Evolutionary conservation across 2,113 vertebrate genomes (phyloP).

Genomic region (Zapornia atra): DNA sequence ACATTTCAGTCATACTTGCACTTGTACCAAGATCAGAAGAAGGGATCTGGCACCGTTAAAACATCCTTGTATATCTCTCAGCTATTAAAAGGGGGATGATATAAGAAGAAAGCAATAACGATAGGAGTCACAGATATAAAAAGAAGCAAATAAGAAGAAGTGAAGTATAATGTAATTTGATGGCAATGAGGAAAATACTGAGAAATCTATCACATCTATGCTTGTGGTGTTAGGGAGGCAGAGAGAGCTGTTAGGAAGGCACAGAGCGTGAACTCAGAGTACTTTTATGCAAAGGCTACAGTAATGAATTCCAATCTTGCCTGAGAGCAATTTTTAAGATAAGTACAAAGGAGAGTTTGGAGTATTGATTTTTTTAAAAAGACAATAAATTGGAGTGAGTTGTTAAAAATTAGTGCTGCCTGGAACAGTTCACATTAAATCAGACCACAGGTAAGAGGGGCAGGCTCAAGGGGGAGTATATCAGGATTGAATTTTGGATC

Average conservation of each 20-base stretch:
- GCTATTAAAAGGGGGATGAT: not conserved
- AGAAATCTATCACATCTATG: not conserved
- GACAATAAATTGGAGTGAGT: slow-evolving; percentile 54
- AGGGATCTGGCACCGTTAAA: not conserved
- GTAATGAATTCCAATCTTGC: slow-evolving; percentile 54
- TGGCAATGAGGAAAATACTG: not conserved
- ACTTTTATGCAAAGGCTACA: slow-evolving; percentile 18
- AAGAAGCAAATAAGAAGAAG: not conserved
- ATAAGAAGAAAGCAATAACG: not conserved
- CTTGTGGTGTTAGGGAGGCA: not conserved
- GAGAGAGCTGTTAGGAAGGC: slow-evolving; percentile 8
- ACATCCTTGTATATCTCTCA: not conserved
- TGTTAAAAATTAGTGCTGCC: slow-evolving; percentile 64
- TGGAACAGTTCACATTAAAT: slow-evolving; percentile 52
- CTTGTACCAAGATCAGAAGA: not conserved
- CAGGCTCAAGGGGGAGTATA: not conserved
- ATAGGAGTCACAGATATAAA: not conserved
- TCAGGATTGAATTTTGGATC: not conserved
- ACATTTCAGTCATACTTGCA: rapidly evolving
- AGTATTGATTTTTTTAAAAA: slow-evolving; percentile 52
- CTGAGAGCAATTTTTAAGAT: slow-evolving; percentile 60
- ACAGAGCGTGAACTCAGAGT: not conserved
- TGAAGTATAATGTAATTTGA: slow-evolving; percentile 9
- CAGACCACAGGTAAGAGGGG: not conserved
- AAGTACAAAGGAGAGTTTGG: slow-evolving; percentile 41